Evolutionary conservation across 2,113 vertebrate species (phyloP).

Genomic region (Empidonax alnorum): DNA sequence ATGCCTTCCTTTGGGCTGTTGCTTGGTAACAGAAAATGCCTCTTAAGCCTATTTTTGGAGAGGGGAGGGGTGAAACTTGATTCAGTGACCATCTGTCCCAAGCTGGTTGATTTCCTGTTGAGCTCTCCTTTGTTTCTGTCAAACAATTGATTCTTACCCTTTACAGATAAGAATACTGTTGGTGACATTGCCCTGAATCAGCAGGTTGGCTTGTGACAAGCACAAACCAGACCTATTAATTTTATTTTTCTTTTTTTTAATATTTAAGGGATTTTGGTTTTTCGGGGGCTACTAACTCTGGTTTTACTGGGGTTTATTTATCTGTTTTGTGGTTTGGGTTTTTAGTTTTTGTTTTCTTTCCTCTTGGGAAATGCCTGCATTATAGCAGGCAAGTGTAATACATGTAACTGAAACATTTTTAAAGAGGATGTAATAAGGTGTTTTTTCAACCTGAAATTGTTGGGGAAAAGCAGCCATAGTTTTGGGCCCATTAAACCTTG

Average conservation of each 20-base stretch:
- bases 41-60: conserved; percentile 77
- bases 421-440: neutral
- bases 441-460: neutral
- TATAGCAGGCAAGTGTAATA: neutral
- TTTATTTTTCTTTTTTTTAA: neutral
- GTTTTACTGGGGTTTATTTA: neutral
- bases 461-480: neutral
- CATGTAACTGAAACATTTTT: neutral
- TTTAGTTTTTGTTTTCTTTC: neutral
- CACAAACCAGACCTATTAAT: neutral
- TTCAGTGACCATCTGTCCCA: conserved; percentile 93
- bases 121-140: conserved; percentile 87
- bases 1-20: conserved; percentile 67
- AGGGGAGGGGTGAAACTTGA: conserved; percentile 85
- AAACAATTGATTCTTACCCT: conserved; percentile 93
- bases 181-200: conserved; percentile 73
- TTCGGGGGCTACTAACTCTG: neutral
- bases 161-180: conserved; percentile 85
- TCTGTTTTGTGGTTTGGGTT: neutral
- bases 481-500: neutral
- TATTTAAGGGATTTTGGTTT: neutral
- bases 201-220: conserved; percentile 64
- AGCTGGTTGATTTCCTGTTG: conserved; percentile 87
- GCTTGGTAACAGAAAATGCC: conserved; percentile 77
- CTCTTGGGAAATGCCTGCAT: neutral